A percentile compares a stretch with the other conserved stretches of the same genome.
These are phyloP conservation scores for Priocnemis perturbator DNA, from an alignment of 2,888 invertebrate genomes.

Conservation along the genomic window DNA sequence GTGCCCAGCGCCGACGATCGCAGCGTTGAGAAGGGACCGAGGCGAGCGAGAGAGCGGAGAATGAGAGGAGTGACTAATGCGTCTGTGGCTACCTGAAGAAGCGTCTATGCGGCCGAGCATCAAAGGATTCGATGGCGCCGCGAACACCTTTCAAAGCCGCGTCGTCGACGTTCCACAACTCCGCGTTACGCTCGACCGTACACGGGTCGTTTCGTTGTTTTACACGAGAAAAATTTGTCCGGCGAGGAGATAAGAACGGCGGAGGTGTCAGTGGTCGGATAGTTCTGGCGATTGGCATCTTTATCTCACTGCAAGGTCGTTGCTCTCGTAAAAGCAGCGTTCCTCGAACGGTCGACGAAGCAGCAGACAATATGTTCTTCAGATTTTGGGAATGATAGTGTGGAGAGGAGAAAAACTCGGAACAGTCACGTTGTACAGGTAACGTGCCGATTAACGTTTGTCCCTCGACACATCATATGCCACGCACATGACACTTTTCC, in stretches of 20 bases:
- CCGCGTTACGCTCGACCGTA: neutral
- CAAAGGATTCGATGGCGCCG: constrained; percentile 75
- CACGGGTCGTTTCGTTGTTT: neutral
- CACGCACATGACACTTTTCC: neutral
- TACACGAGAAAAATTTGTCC: neutral
- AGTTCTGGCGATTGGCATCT: neutral
- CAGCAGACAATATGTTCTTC: too few relatives aligned
- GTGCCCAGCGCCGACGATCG: constrained; percentile 35
- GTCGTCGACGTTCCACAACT: constrained; percentile 30
- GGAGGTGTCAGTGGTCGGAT: neutral
- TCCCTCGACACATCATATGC: too few relatives aligned
- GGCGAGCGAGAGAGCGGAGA: constrained; percentile 38
- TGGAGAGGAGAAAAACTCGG: too few relatives aligned
- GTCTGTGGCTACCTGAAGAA: constrained; percentile 75
- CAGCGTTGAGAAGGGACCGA: constrained; percentile 41
- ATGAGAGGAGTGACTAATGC: constrained; percentile 74
- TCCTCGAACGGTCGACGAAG: too few relatives aligned
- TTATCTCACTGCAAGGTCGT: neutral
- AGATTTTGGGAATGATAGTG: too few relatives aligned
- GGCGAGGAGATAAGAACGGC: neutral
- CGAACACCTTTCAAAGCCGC: constrained; percentile 54
- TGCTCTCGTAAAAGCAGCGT: neutral
- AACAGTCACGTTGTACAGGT: too few relatives aligned
- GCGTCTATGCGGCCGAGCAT: constrained; percentile 68
- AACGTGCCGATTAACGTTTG: too few relatives aligned